Evolutionary conservation across 2,113 vertebrate genomes (phyloP).

Genomic region (Cervus canadensis): DNA sequence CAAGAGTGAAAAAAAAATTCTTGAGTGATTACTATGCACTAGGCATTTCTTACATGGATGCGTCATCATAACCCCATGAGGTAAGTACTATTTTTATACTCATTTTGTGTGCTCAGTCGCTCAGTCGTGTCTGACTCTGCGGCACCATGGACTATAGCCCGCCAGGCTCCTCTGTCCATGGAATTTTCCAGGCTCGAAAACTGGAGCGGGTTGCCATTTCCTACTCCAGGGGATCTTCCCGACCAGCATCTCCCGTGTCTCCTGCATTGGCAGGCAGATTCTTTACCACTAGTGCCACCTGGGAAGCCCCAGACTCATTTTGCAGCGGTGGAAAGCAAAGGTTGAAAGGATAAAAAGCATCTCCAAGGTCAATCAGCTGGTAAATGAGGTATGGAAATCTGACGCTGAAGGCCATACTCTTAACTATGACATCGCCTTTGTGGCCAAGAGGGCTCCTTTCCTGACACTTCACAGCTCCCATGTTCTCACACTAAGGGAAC

Average conservation of each 20-base stretch:
- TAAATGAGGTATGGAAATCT: not conserved
- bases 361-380: not conserved
- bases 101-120: not conserved
- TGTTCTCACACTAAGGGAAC: not conserved
- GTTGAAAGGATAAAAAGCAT: not conserved
- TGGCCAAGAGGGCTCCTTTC: not conserved
- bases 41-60: not conserved
- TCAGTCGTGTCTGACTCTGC: not conserved
- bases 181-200: not conserved
- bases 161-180: not conserved
- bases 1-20: not conserved
- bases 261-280: not conserved
- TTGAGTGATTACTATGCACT: not conserved
- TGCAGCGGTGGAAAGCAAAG: not conserved
- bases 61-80: not conserved
- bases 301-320: not conserved
- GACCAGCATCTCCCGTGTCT: not conserved
- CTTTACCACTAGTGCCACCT: not conserved
- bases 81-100: not conserved
- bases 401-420: not conserved
- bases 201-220: not conserved
- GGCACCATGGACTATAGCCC: not conserved
- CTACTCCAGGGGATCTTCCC: not conserved
- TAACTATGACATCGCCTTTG: rapidly evolving
- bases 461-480: not conserved